Evolutionary conservation across 2,888 invertebrate species (phyloP).

Genomic region (Ichneumon xanthorius): DNA sequence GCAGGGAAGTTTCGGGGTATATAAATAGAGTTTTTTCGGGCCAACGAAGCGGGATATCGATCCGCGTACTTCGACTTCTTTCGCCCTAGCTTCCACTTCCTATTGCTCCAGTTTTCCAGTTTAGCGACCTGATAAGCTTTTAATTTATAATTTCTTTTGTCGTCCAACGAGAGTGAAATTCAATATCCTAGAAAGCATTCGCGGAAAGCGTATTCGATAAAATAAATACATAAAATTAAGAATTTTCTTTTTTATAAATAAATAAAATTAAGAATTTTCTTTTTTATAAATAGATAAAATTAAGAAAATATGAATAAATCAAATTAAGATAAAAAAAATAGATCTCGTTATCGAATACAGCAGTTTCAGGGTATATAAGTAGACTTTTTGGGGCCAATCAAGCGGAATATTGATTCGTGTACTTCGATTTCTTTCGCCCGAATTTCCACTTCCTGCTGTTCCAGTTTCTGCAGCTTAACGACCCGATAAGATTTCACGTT

Average conservation of each 20-base stretch:
- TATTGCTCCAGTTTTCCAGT: no score
- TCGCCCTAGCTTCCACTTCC: no score
- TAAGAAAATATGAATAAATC: no score
- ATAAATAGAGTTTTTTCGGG: not conserved
- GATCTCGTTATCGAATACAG: not conserved
- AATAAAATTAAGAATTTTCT: no score
- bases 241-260: no score
- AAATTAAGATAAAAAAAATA: not conserved
- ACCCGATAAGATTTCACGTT: not conserved
- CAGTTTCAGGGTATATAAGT: not conserved
- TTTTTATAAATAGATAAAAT: no score
- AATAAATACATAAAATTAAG: no score
- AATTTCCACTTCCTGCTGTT: not conserved
- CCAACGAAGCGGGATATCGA: no score
- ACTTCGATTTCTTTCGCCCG: not conserved
- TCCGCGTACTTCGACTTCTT: no score
- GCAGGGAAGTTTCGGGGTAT: not conserved
- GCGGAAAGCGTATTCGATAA: no score
- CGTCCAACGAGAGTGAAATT: no score
- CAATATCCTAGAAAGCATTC: not conserved
- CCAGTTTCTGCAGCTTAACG: not conserved
- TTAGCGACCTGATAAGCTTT: not conserved
- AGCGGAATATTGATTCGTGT: conserved; percentile 3
- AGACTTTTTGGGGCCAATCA: not conserved
- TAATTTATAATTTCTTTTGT: no score